Percentiles rank a stretch among this genome's conserved stretches.
phyloP scores from a whole-genome alignment of 64 coral and sea anemone genomes.

The Anthopleura sola region DNA sequence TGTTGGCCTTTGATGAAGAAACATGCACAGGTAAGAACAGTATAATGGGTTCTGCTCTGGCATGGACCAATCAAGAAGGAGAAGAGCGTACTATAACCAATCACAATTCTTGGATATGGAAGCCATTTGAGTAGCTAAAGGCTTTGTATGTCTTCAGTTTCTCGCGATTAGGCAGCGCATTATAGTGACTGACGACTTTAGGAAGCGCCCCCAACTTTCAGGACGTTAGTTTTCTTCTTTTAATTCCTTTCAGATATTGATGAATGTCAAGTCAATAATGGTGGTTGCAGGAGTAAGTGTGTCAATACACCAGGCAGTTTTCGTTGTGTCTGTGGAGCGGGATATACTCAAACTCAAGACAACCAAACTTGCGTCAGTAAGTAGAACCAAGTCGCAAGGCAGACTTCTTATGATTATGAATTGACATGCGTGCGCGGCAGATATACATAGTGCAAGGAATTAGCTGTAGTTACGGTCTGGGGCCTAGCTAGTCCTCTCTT shows the following conservation, averaged over 20 bases:
- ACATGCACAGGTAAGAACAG: constrained; percentile 55
- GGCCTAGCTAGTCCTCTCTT: no score
- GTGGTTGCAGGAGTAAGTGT: constrained; percentile 65
- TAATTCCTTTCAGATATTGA: constrained; percentile 49
- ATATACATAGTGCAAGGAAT: not conserved
- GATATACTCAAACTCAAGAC: constrained; percentile 26
- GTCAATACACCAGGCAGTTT: constrained; percentile 69
- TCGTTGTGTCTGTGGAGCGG: constrained; percentile 51
- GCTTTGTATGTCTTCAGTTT: not conserved
- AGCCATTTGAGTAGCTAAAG: not conserved
- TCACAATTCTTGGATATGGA: not conserved
- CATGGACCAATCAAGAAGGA: not conserved
- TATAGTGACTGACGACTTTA: no score
- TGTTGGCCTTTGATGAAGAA: constrained; percentile 48
- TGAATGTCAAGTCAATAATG: constrained; percentile 69
- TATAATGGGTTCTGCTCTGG: not conserved
- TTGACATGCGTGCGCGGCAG: no score
- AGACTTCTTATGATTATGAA: no score
- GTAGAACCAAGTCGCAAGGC: not conserved
- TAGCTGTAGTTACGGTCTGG: no score
- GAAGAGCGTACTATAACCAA: not conserved
- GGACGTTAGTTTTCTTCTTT: not conserved
- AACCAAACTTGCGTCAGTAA: constrained; percentile 82
- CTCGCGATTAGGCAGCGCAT: no score
- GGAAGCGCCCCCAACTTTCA: no score